Conservation (phyloP, 1,140 invertebrate species). For the Drosophila kanapiae region DNA sequence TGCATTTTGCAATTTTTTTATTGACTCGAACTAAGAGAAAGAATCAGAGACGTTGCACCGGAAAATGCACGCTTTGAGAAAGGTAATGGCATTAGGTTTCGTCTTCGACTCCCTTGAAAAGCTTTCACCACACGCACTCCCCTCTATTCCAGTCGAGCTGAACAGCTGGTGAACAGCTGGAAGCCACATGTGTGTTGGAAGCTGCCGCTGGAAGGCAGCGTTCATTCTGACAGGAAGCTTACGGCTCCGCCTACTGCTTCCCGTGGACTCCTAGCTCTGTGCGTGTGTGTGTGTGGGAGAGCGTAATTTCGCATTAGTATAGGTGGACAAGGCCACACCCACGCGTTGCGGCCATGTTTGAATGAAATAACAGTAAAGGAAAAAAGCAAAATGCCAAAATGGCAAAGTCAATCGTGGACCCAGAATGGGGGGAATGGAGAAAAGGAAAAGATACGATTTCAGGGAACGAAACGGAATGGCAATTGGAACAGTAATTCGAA, state of each 20-base stretch:
- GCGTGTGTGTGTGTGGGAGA: slow-evolving; percentile 24
- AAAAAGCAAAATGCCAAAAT: slow-evolving; percentile 56
- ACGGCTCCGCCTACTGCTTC: slow-evolving; percentile 71
- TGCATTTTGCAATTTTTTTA: slow-evolving; percentile 40
- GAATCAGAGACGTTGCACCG: background rate
- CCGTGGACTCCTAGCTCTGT: slow-evolving; percentile 28
- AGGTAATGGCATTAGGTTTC: slow-evolving; percentile 1
- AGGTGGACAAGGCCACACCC: slow-evolving; percentile 78
- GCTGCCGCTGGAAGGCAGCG: slow-evolving; percentile 24
- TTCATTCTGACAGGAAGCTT: slow-evolving; percentile 60
- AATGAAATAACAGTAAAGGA: slow-evolving; percentile 73
- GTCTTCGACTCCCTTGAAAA: slow-evolving; percentile 9
- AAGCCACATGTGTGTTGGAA: slow-evolving; percentile 57
- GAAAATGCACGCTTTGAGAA: slow-evolving; percentile 44
- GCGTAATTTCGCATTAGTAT: slow-evolving; percentile 21
- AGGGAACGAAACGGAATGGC: slow-evolving; percentile 52
- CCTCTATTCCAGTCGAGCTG: slow-evolving; percentile 22
- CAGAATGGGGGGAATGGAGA: background rate
- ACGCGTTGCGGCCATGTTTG: slow-evolving; percentile 84
- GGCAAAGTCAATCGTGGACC: slow-evolving; percentile 34
- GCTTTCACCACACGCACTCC: slow-evolving; percentile 66
- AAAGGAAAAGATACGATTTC: slow-evolving; percentile 16
- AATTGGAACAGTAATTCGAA: slow-evolving; percentile 60
- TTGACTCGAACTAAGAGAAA: slow-evolving; percentile 9
- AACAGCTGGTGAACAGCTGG: slow-evolving; percentile 75